These are phyloP conservation scores for Lytechinus variegatus DNA, from an alignment of 35 echinoderm and acorn worm genomes.

Conservation along the genomic window DNA sequence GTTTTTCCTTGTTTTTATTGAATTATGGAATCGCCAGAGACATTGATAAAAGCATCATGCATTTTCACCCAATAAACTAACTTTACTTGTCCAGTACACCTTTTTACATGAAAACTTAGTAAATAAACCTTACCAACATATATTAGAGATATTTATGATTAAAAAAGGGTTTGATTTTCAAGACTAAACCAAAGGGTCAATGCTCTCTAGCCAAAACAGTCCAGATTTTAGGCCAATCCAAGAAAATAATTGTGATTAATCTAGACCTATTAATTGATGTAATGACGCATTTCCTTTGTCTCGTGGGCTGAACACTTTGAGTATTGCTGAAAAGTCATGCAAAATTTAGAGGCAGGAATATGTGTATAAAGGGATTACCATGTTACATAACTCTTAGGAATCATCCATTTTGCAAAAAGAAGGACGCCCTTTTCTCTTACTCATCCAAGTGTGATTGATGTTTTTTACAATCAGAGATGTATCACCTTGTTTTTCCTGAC, in stretches of 20 bases:
- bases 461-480: not conserved
- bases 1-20: too few species aligned
- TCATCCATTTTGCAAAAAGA: not conserved
- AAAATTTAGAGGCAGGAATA: conserved; percentile 18
- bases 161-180: not conserved
- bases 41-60: too few species aligned
- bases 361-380: conserved; percentile 14
- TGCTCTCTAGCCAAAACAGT: not conserved
- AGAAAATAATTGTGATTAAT: conserved; percentile 35
- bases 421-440: conserved; percentile 10
- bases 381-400: conserved; percentile 23
- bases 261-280: conserved; percentile 8
- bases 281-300: conserved; percentile 31
- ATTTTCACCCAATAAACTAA: too few species aligned
- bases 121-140: too few species aligned
- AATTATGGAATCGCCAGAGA: too few species aligned
- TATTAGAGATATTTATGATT: not conserved
- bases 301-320: not conserved
- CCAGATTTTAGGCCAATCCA: conserved; percentile 8
- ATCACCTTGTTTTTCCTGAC: not conserved
- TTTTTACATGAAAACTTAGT: too few species aligned
- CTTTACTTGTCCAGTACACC: too few species aligned
- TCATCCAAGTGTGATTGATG: not conserved
- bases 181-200: conserved; percentile 15
- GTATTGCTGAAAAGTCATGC: not conserved